Evolutionary conservation across 1,140 invertebrate species (phyloP).

Genomic region (Cherax quadricarinatus): DNA sequence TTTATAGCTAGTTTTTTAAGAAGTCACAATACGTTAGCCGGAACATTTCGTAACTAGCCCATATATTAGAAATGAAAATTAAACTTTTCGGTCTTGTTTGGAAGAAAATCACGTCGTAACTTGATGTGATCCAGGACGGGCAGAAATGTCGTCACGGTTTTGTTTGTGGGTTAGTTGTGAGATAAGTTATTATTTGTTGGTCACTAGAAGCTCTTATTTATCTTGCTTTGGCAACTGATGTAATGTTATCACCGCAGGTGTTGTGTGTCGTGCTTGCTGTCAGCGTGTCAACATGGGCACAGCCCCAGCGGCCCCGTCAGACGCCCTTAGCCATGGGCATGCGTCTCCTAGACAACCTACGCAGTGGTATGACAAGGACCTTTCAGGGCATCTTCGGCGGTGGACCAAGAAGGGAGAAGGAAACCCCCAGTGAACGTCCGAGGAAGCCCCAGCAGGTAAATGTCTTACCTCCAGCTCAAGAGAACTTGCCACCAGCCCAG

Average conservation of each 20-base stretch:
- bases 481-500: neutral
- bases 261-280: conserved; percentile 2
- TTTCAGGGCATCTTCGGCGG: conserved; percentile 43
- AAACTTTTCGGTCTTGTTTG: too few species aligned
- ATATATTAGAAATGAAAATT: too few species aligned
- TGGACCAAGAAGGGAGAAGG: conserved; percentile 15
- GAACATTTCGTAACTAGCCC: too few species aligned
- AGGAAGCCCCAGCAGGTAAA: neutral
- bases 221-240: neutral
- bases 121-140: too few species aligned
- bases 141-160: too few species aligned
- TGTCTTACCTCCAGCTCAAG: neutral
- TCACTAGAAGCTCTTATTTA: neutral
- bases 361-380: conserved; percentile 39
- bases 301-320: conserved; percentile 44
- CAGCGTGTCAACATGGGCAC: neutral
- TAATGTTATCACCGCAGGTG: neutral
- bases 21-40: too few species aligned
- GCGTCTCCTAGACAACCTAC: conserved; percentile 44
- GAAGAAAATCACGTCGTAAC: too few species aligned
- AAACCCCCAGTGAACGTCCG: neutral
- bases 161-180: too few species aligned
- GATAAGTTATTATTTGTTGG: too few species aligned
- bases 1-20: too few species aligned
- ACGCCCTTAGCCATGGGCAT: conserved; percentile 54